phyloP scores from a whole-genome alignment of 2,113 vertebrate genomes.

The Montifringilla adamsi region DNA sequence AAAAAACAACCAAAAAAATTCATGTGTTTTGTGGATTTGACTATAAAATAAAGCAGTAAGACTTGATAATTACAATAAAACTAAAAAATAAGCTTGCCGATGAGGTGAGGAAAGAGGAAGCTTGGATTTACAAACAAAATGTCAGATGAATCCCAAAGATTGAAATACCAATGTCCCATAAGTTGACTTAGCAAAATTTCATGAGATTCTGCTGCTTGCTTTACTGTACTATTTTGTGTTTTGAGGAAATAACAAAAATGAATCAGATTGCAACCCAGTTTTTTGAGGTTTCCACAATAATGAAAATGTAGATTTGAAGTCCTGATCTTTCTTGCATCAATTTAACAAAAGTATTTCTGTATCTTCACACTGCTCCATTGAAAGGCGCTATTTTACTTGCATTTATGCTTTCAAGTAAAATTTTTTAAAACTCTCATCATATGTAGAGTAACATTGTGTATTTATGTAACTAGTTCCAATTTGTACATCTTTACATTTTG shows the following conservation, averaged over 20 bases:
- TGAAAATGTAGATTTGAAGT: neutral
- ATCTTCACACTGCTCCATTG: neutral
- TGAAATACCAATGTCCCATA: neutral
- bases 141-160: neutral
- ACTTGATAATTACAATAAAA: neutral
- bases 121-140: neutral
- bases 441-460: neutral
- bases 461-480: neutral
- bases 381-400: neutral
- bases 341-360: neutral
- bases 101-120: neutral
- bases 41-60: neutral
- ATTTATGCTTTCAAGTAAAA: neutral
- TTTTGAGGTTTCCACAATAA: neutral
- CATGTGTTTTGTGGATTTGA: neutral
- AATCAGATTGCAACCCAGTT: neutral
- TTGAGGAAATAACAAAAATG: neutral
- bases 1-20: neutral
- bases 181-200: neutral
- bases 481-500: neutral
- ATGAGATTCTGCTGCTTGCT: neutral
- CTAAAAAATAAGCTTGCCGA: neutral
- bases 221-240: neutral
- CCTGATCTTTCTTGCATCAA: neutral
- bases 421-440: neutral